Percentiles rank a stretch among this genome's conserved stretches.
Conservation (phyloP, 2,113 vertebrate genomes). For the Marcusenius ussheri region DNA sequence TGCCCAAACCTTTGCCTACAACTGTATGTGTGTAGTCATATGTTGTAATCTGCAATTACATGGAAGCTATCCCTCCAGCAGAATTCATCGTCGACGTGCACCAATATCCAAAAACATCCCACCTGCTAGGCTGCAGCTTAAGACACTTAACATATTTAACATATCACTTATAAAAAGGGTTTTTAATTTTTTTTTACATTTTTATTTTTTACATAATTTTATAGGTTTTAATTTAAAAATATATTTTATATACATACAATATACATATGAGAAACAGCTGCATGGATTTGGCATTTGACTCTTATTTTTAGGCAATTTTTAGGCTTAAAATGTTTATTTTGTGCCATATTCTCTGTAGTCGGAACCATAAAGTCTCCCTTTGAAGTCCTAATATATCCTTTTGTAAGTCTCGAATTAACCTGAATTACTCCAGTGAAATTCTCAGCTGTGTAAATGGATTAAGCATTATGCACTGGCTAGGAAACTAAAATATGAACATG, state of each 20-base stretch:
- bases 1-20: neutral
- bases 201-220: neutral
- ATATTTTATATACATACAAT: neutral
- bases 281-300: neutral
- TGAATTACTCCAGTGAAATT: constrained; percentile 1
- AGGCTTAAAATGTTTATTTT: neutral
- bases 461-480: neutral
- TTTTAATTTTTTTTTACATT: too few species aligned
- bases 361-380: neutral
- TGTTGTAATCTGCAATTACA: neutral
- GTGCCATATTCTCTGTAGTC: neutral
- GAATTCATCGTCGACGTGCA: neutral
- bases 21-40: neutral
- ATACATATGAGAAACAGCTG: neutral
- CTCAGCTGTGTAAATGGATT: neutral
- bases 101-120: neutral
- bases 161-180: neutral
- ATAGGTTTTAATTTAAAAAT: neutral
- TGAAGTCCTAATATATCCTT: neutral
- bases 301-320: neutral
- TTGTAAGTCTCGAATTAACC: neutral
- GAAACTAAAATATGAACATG: neutral
- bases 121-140: neutral
- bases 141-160: neutral
- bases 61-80: neutral